Evolutionary conservation across 2,888 invertebrate species (phyloP).

Genomic region (Lithosia quadra): DNA sequence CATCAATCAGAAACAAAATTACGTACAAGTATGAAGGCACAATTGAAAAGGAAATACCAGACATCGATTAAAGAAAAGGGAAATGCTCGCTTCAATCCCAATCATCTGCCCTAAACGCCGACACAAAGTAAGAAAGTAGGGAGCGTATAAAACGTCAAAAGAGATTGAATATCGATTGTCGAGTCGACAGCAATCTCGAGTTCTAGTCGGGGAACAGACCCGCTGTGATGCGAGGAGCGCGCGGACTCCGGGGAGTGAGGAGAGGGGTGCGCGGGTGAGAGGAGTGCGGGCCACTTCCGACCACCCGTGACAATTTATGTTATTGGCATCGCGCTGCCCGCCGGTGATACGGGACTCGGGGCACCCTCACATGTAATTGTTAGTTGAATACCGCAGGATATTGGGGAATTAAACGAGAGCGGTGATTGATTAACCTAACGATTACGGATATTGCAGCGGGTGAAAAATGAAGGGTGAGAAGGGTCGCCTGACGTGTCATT

Average conservation of each 20-base stretch:
- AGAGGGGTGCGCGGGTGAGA: constrained; percentile 46
- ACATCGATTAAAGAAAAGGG: constrained; percentile 67
- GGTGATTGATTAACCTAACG: constrained; percentile 84
- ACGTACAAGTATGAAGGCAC: constrained; percentile 39
- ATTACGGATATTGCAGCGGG: constrained; percentile 73
- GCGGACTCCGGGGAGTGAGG: constrained; percentile 32
- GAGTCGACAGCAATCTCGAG: constrained; percentile 81
- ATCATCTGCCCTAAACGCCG: constrained; percentile 78
- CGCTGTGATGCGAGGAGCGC: constrained; percentile 47
- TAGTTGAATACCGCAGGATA: constrained; percentile 83
- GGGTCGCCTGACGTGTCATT: constrained; percentile 35
- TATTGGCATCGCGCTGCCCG: constrained; percentile 80
- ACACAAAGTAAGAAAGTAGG: constrained; percentile 82
- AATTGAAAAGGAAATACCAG: constrained; percentile 61
- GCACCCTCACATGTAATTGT: constrained; percentile 83
- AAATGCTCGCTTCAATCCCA: constrained; percentile 70
- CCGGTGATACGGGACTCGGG: constrained; percentile 76
- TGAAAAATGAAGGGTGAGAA: constrained; percentile 68
- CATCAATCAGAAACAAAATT: constrained; percentile 20
- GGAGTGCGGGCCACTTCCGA: constrained; percentile 70
- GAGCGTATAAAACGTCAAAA: constrained; percentile 82
- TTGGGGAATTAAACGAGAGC: constrained; percentile 83
- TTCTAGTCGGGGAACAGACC: constrained; percentile 54
- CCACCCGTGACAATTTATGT: constrained; percentile 85
- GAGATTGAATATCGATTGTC: constrained; percentile 87